phyloP scores from a whole-genome alignment of 1,140 invertebrate genomes.

The Arctopsyche grandis region DNA sequence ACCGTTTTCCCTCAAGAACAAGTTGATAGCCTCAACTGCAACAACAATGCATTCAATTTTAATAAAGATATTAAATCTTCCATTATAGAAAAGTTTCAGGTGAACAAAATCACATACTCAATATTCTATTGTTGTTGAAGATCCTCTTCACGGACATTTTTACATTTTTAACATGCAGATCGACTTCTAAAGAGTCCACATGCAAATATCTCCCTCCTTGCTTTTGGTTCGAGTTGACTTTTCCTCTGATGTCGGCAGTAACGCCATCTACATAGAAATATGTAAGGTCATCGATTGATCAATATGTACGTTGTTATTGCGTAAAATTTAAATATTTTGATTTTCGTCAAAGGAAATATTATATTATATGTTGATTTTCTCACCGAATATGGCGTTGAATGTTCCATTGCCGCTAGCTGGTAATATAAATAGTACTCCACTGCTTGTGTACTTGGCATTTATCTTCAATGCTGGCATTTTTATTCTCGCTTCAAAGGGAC shows the following conservation, averaged over 20 bases:
- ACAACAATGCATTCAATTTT: conserved; percentile 52
- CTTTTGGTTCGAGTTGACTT: conserved; percentile 64
- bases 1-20: conserved; percentile 77
- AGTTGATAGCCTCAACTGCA: conserved; percentile 77
- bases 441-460: conserved; percentile 76
- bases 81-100: not conserved
- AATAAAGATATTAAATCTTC: not conserved
- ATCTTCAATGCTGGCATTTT: conserved; percentile 75
- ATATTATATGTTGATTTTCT: conserved; percentile 12
- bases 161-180: conserved; percentile 72
- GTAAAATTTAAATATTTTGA: not conserved
- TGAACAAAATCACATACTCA: conserved; percentile 69
- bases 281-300: not conserved
- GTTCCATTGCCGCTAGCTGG: conserved; percentile 78
- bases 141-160: conserved; percentile 74
- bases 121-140: conserved; percentile 76
- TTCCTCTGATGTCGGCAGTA: conserved; percentile 71
- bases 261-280: conserved; percentile 64
- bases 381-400: conserved; percentile 74
- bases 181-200: conserved; percentile 72
- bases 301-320: not conserved
- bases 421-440: conserved; percentile 75
- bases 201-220: conserved; percentile 69
- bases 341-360: not conserved
- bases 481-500: conserved; percentile 74